Conservation (phyloP, 2,888 invertebrate species). For the Troides aeacus region DNA sequence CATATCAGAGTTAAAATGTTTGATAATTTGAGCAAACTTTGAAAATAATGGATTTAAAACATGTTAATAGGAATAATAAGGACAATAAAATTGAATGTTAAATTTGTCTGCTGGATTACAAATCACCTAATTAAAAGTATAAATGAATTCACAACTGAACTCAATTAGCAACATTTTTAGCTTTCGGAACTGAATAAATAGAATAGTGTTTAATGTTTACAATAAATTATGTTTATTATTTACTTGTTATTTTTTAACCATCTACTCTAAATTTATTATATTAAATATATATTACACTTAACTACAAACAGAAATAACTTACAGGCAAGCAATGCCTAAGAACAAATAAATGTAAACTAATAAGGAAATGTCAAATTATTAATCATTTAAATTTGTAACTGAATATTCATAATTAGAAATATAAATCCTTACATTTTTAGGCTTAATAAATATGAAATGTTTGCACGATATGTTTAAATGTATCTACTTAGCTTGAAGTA, state of each 20-base stretch:
- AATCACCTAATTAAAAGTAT: background rate
- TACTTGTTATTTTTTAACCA: background rate
- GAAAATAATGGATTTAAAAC: constrained; percentile 4
- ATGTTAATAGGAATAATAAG: constrained; percentile 17
- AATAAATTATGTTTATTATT: constrained; percentile 24
- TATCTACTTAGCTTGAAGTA: no score
- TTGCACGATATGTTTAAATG: no score
- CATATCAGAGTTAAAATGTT: constrained; percentile 19
- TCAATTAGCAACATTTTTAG: constrained; percentile 18
- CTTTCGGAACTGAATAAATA: constrained; percentile 18
- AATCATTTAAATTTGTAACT: no score
- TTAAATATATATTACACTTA: no score
- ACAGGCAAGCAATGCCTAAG: no score
- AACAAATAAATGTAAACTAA: no score
- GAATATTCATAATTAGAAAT: no score
- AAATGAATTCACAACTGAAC: constrained; percentile 16
- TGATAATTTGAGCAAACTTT: constrained; percentile 5
- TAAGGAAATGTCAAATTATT: no score
- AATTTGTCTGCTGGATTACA: constrained; percentile 6
- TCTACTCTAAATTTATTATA: background rate
- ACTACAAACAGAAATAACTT: no score
- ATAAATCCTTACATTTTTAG: no score
- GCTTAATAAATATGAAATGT: no score
- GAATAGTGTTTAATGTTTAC: constrained; percentile 19
- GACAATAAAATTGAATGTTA: constrained; percentile 26